Base-by-base conservation (phyloP, 2,888 invertebrate species). In the Lasioglossum pauxillum region DNA sequence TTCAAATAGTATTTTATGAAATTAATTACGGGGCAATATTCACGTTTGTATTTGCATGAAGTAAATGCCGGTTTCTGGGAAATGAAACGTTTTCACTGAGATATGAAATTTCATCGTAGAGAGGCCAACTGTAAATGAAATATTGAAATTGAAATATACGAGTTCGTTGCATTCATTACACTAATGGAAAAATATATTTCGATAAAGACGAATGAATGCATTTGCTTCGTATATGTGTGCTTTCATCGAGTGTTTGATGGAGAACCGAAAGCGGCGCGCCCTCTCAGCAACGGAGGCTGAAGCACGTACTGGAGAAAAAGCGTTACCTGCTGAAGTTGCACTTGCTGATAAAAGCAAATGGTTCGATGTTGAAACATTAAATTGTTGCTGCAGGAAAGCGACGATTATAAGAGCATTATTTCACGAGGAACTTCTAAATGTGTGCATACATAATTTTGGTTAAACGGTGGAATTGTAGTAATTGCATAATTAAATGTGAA, bases 241-340 rank as follows among this genome's bases (percentile, higher is more conserved):
- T 5, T 31, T 64, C 16, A 31, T 64, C 64, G 31, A 64, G 16
- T 31, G 31, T 7, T 64, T 27, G 31, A 16, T 31, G 64, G 64
- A 64, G 27, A 64, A 16, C 27, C 27, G 31, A 64, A 64, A 64
- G 31, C 31, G 64, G 31, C 7, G 31, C 64, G 64, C 64, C 64
- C 64, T 64, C 64, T 64, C 64, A 64, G 8, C 64, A 31, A 35
- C 31, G 12, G 67, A 71, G 41, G 41, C 31, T 64, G 64, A 64
- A 64, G 64, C 31, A 64, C 16, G 31, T 64, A 64, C 64, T 8
- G 19, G 7, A 8, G 64, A 64, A 64, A 64, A 64, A 31, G 16
- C 19, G 64, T 64, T 64, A 64, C 64, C 64, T 64, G 31, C 64
- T 64, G 64, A 64, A 64, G 64, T 64, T 64, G 64, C 19, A 19